Evolutionary conservation across 2,888 invertebrate species (phyloP), one percentile per base, ranked within the genome.

Genomic region (Tenthredo amoena): DNA sequence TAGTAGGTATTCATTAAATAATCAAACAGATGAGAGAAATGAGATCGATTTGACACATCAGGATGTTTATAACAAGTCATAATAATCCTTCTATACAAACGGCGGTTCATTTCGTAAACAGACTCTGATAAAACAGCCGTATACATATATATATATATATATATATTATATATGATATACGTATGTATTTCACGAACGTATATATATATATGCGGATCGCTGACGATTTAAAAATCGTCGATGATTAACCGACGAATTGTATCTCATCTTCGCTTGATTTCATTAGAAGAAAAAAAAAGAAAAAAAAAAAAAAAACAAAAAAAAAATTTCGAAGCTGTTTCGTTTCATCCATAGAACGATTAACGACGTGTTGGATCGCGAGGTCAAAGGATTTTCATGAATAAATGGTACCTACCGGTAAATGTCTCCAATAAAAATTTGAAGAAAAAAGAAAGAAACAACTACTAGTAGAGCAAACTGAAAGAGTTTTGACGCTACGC

Each of bases 41-140:
- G 37, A 72, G n/a, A 72, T 72, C 71, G 71, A 72, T 72, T 72
- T 72, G 62, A 62, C 71, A 34, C 68, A 6, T 72, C 71, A 18
- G 71, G 71, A 72, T 72, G 71, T 72, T 72, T 72, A 72, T 72
- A 37, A 34, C 34, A 40, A 72, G 40, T 40, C 3, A 0, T 5
- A n/a, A 37, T 40, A n/a, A 71, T n/a, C 37, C 3, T 15, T 40
- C 7, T 34, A 9, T 72, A 10, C 15, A 72, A 34, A 37, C 6
- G 18, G 6, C 37, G 1, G 0, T 37, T 62, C 10, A 62, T 58
- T 9, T 21, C 58, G 21, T 58, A 58, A 21, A 58, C 58, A n/a
- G 6, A 55, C n/a, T 68, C 68, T 34, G 5, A 2, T 26, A 68
- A 26, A 0, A 18, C 68, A 40, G 7, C 7, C 40, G 40, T 40